Base-by-base conservation (phyloP, 2,113 vertebrate genomes). In the Antigone vipio region DNA sequence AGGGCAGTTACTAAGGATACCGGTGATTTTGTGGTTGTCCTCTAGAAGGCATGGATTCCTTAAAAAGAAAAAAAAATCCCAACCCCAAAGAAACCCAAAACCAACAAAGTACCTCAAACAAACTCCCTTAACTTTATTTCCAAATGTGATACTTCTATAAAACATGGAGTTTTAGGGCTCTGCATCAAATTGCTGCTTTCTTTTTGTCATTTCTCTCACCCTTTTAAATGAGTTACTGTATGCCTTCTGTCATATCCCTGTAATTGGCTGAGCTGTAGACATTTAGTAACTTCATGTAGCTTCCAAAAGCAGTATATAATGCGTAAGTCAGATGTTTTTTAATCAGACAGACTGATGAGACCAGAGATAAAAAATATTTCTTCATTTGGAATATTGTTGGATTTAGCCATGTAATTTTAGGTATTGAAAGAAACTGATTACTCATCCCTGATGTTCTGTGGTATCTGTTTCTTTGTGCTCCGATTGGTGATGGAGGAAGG, bases 401-500 rank as follows among this genome's bases (percentile, higher is more conserved):
- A 74, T 81, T 93, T 77, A 72, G 18, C 6, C 5, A 5, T 21
- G 50, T 50, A 17, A 34, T 83, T 94, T 92, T 44, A 66, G 34
- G 12, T 74, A 66, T 14, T 0, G 0, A 34, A 71, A 77, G 29
- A 49, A 85, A 47, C 23, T 52, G 23, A 15, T 67, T 78, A 67
- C 50, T 77, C 5, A 11, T 53, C 32, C 44, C 32, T 83, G 12
- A 22, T 85, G 10, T 38, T 82, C 4, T 4, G 38, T 66, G 17
- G 9, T 86, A 24, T 34, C 30, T 6, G 2, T 69, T 67, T 88
- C 38, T 86, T 68, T 85, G 47, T 74, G 21, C n/a, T 90, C 35
- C 0, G 0, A 6, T 88, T 63, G 0, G 0, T 56, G 60, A 32
- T 66, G n/a, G 55, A 49, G 30, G 15, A 82, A 58, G 52, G 30